Evolutionary conservation across 2,797 vertebrate species (phyloP), one percentile per base, ranked within the genome.

Genomic region (Amniataba percoides): DNA sequence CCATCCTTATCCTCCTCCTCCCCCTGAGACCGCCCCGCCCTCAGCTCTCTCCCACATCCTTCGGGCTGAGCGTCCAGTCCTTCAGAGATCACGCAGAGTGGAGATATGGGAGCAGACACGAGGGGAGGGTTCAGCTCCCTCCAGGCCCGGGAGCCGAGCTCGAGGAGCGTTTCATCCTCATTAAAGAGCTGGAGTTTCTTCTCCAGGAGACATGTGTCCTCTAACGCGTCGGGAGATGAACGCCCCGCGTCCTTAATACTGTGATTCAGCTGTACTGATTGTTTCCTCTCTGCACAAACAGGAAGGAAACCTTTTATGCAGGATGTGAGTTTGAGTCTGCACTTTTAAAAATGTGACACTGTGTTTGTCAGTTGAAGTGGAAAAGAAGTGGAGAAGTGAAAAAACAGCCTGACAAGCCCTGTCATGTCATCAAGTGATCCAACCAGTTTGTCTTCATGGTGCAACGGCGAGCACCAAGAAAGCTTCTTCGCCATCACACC

Each of bases 101-200:
- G 75, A 91, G 80, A 88, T 36, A 69, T 71, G 61, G 52, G 66
- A 76, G 65, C 31, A 55, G 76, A 83, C 49, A 69, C 42, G 46
- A 59, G 39, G 62, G 43, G 65, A 56, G 70, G 62, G 51, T 72
- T 81, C 43, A 46, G 56, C 79, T 72, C 59, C 74, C 63, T 71
- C 57, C 58, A 16, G 39, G 74, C 63, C 62, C 7, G 31, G 39
- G 62, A 76, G 46, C 10, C 46, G 65, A 68, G 58, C 67, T 59
- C 31, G 52, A 57, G 63, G 75, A 80, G 51, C 60, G 68, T 86
- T 85, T 89, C 71, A 78, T 83, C 68, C 57, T 88, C 82, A 84
- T 87, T 67, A 71, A 63, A 79, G 76, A 69, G 49, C 78, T 51
- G 65, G 63, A 80, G 65, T 60, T 65, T 61, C 42, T 55, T 76